Evolutionary conservation across 2,888 invertebrate genomes (phyloP), one percentile per base, ranked within the genome.

Genomic region (Oscheius sp.): DNA sequence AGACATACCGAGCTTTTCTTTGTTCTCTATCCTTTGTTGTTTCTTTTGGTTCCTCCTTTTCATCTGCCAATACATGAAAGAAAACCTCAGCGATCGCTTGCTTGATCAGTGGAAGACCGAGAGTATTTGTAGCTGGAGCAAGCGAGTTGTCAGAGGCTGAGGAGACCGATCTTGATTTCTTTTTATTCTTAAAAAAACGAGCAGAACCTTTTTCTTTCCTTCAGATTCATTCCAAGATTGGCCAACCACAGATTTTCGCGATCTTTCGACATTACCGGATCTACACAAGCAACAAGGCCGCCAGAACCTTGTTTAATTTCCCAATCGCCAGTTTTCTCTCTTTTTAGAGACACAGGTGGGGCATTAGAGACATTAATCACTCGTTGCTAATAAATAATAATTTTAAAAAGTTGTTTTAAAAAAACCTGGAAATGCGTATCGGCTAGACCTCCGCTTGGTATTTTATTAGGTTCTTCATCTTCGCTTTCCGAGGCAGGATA

Each of bases 351-450:
- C 5, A 86, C 86, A 8, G 86, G 86, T 6, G 86, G 86, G 12
- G 86, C 86, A 53, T 86, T 86, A 8, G 85, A 86, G 15, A 86
- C 86, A 68, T 87, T 87, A 71, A 86, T 87, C 3, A 86, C 86
- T 17, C 86, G 78, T 74, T 86, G 84, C 77, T 86, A 61, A 37
- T n/a, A n/a, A 78, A 64, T 33, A 50, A 6, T 29, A 25, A 42
- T 34, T 33, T 15, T 3, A 29, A 17, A 34, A n/a, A 33, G 8
- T n/a, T n/a, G n/a, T n/a, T n/a, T n/a, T n/a, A n/a, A 15, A 63
- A n/a, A 10, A 48, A 76, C 77, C 33, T 76, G 80, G 67, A 82
- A 83, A 65, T 84, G 84, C 8, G 80, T 80, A 53, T 74, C 73
- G 17, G 83, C 83, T 20, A 84, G 69, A 1, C 81, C 81, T 8